phyloP scores from a whole-genome alignment of 2,888 invertebrate genomes.

The Agelastica alni region DNA sequence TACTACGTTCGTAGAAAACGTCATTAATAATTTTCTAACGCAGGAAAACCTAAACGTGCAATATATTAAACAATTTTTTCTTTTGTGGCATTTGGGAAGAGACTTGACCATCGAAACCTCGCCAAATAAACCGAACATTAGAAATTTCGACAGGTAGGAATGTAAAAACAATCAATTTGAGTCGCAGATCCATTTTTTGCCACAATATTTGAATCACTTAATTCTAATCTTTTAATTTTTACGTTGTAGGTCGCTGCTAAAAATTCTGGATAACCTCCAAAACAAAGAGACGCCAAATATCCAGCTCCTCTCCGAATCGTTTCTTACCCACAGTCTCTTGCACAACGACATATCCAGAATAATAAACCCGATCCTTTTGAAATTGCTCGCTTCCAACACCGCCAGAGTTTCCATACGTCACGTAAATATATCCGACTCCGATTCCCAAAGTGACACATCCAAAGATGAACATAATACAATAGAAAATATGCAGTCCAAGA shows the following conservation, averaged over 20 bases:
- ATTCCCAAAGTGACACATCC: slow-evolving; percentile 50
- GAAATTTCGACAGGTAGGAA: slow-evolving; percentile 67
- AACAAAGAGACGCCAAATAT: slow-evolving; percentile 62
- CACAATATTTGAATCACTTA: too few relatives aligned
- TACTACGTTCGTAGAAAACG: slow-evolving; percentile 68
- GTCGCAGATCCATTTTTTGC: too few relatives aligned
- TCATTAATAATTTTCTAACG: slow-evolving; percentile 63
- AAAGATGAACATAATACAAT: slow-evolving; percentile 45
- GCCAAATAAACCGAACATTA: slow-evolving; percentile 53
- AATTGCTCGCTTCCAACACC: slow-evolving; percentile 77
- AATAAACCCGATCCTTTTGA: slow-evolving; percentile 75
- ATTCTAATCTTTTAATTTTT: not conserved
- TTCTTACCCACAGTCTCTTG: slow-evolving; percentile 74
- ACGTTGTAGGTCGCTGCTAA: slow-evolving; percentile 67
- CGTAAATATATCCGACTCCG: slow-evolving; percentile 65
- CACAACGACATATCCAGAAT: slow-evolving; percentile 78
- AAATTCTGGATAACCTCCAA: slow-evolving; percentile 72
- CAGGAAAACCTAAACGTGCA: slow-evolving; percentile 59
- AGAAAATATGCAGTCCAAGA: slow-evolving; percentile 56
- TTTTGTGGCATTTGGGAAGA: slow-evolving; percentile 78
- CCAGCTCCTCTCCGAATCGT: slow-evolving; percentile 70
- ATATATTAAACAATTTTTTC: slow-evolving; percentile 67
- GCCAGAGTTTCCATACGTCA: slow-evolving; percentile 82
- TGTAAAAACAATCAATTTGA: too few relatives aligned
- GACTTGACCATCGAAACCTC: slow-evolving; percentile 64